Conservation (phyloP, 2,113 vertebrate genomes). For the Dicentrarchus labrax region DNA sequence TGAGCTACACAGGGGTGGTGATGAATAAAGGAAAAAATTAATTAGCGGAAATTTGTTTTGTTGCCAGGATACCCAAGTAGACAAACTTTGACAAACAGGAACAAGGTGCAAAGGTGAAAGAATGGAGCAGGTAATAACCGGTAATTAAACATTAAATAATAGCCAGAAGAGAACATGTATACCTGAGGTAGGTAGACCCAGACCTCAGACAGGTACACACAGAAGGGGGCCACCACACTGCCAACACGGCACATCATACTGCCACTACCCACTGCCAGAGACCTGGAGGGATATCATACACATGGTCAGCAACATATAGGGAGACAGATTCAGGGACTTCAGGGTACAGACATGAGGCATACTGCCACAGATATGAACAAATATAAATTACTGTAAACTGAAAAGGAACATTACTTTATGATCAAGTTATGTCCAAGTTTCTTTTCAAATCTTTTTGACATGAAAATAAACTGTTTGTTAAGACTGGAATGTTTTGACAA, state of each 20-base stretch:
- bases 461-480: background rate
- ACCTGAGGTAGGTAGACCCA: constrained; percentile 94
- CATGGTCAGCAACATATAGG: background rate
- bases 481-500: background rate
- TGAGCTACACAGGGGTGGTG: constrained; percentile 80
- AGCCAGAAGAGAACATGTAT: constrained; percentile 6
- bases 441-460: background rate
- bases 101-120: background rate
- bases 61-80: background rate
- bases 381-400: background rate
- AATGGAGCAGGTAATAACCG: background rate
- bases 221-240: constrained; percentile 91
- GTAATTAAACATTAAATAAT: background rate
- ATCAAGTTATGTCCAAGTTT: background rate
- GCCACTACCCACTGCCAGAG: constrained; percentile 92
- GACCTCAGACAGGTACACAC: constrained; percentile 87
- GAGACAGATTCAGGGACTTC: background rate
- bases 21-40: background rate
- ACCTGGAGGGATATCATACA: constrained; percentile 76
- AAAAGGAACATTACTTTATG: background rate
- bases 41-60: background rate
- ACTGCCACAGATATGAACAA: background rate
- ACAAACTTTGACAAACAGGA: background rate
- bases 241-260: constrained; percentile 93
- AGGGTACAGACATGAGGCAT: background rate